Evolutionary conservation across 2,888 invertebrate genomes (phyloP), one percentile per base, ranked within the genome.

Genomic region (Eristalinus sepulchralis): DNA sequence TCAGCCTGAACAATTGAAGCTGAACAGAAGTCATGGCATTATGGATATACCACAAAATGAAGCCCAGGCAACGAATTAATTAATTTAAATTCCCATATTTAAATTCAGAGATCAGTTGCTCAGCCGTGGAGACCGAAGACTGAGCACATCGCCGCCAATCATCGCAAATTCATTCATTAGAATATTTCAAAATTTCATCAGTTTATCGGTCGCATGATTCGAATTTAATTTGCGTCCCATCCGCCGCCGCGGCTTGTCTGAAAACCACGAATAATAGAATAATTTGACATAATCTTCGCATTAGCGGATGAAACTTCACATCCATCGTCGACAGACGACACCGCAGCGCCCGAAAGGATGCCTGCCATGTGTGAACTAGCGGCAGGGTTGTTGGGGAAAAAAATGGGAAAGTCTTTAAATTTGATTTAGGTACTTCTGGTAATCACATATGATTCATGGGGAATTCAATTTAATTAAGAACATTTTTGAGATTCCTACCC

Each of bases 401-500:
- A 34, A 36, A 68, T 10, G 57, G 24, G 9, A 22, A 27, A 57
- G 13, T 57, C 24, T 57, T 57, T 24, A 68, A 68, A 34, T 24
- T 57, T n/a, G 24, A 68, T 34, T 34, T 34, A 13, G 4, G 33
- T 34, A 31, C 57, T 33, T 36, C 5, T 66, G 39, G 36, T 66
- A 66, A 67, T 60, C 70, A 76, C 53, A 64, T 64, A 24, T 13
- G 39, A 75, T 70, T 75, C 63, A 81, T 59, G 11, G 31, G 63
- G 27, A 59, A 71, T 66, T 53, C 31, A 71, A 82, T 76, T 82
- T 76, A 82, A 82, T 76, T 82, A 66, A 76, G 70, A 70, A 59
- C 64, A 76, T 71, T 36, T 71, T 22, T 53, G 64, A 76, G 71
- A 75, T 55, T 64, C 75, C 39, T 27, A 2, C 63, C 47, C 6